Base-by-base conservation (phyloP, 2,113 vertebrate species). In the Lophius piscatorius region DNA sequence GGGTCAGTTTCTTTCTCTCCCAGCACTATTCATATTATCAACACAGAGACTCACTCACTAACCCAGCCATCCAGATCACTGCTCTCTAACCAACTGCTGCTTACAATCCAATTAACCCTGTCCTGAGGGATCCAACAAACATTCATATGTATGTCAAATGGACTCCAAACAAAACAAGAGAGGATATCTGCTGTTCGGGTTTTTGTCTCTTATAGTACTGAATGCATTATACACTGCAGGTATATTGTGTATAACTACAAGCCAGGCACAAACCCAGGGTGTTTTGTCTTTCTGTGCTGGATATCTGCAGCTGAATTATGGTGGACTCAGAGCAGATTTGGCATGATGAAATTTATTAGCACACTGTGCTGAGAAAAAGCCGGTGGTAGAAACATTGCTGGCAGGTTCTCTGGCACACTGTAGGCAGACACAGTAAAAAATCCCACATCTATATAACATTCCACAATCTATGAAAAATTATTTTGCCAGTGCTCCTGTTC, bases 1-100 rank as follows among this genome's bases (percentile, higher is more conserved):
- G 94, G 95, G 97, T 99, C 78, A 94, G 97, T 94, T 9, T 9
- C 17, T 23, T 16, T 45, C 39, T 42, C 11, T n/a, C 18, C 34
- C 5, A 6, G 16, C 3, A 6, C 35, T 47, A 26, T 72, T 50
- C 29, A 58, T 28, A 34, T 24, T 42, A 10, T 6, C 20, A 45
- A 10, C 12, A 50, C 31, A 28, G n/a, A 18, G 11, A 46, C 46
- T 71, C 52, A 22, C 33, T 62, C 60, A 73, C 73, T 78, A 75
- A 70, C 50, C 57, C 46, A 2, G 12, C 44, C 42, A 51, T 60
- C 46, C 29, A 42, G 26, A 26, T 5, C 23, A 24, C 41, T 54
- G 41, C 62, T 67, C 63, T 52, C 55, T 42, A 18, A 66, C 63
- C 66, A 41, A n/a, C 66, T 29, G 13, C 60, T 65, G 70, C 70